Evolutionary conservation across 2,888 invertebrate species (phyloP).

Genomic region (Eupithecia dodoneata): DNA sequence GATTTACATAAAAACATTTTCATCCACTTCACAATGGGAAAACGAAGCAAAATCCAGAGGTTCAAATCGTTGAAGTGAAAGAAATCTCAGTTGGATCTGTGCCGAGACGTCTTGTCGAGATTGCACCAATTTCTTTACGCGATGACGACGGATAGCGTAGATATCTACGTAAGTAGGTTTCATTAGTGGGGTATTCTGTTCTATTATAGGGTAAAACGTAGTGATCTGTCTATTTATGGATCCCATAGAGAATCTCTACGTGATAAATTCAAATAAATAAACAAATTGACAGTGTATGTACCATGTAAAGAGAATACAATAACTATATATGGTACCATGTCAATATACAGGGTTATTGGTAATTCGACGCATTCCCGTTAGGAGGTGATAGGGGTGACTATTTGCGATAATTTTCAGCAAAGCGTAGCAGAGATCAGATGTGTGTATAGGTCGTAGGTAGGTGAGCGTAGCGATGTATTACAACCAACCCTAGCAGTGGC

Average conservation of each 20-base stretch:
- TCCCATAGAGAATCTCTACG: too few species aligned
- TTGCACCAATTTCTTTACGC: slow-evolving; percentile 64
- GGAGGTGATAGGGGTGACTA: too few species aligned
- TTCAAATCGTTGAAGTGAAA: slow-evolving; percentile 71
- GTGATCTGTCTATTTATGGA: neutral
- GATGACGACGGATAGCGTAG: slow-evolving; percentile 20
- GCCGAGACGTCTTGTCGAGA: slow-evolving; percentile 60
- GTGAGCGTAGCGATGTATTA: neutral
- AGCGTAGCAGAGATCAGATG: neutral
- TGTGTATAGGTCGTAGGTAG: neutral
- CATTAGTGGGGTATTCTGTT: slow-evolving; percentile 8
- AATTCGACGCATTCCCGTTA: too few species aligned
- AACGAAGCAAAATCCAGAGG: slow-evolving; percentile 57
- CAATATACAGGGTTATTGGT: too few species aligned
- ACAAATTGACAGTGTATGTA: too few species aligned
- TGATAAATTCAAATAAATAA: too few species aligned
- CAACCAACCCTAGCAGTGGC: too few species aligned
- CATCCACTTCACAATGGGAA: slow-evolving; percentile 59
- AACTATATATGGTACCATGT: too few species aligned
- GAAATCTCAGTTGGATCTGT: slow-evolving; percentile 69
- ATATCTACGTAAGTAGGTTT: slow-evolving; percentile 6
- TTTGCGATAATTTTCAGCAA: too few species aligned
- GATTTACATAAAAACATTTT: slow-evolving; percentile 17
- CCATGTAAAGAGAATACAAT: too few species aligned
- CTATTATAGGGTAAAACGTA: neutral